A percentile compares a stretch with the other conserved stretches of the same genome.
phyloP scores from a whole-genome alignment of 2,888 invertebrate genomes.

The Pachymerium ferrugineum region DNA sequence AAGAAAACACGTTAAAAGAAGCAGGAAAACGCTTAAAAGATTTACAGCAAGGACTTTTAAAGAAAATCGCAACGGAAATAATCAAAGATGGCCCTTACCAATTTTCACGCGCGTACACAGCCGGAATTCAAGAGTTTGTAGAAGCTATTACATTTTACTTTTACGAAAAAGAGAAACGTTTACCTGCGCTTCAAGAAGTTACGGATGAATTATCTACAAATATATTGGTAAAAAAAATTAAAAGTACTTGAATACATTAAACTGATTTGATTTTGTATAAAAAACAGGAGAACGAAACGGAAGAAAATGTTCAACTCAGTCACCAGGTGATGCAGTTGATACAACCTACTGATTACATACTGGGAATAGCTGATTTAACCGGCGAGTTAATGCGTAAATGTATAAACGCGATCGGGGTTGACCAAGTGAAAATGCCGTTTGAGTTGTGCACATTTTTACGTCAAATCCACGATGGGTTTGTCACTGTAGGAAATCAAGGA shows the following conservation, averaged over 20 bases:
- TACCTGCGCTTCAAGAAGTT: conserved; percentile 59
- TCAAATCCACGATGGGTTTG: conserved; percentile 51
- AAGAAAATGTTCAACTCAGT: not conserved
- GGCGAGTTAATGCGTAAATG: conserved; percentile 87
- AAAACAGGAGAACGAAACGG: conserved; percentile 9
- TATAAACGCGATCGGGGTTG: conserved; percentile 71
- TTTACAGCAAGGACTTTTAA: conserved; percentile 58
- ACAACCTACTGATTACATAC: conserved; percentile 55
- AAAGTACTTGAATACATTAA: not conserved
- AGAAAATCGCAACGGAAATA: conserved; percentile 67
- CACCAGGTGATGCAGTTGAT: conserved; percentile 40
- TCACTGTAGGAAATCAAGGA: conserved; percentile 53
- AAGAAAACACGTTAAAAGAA: conserved; percentile 55
- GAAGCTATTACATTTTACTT: conserved; percentile 77
- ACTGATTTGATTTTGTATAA: conserved; percentile 35
- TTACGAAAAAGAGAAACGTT: conserved; percentile 57
- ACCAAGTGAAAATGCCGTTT: conserved; percentile 65
- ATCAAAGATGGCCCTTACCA: conserved; percentile 64
- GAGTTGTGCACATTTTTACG: conserved; percentile 62
- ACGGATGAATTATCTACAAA: not conserved
- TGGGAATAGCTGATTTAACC: conserved; percentile 79
- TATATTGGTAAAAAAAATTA: not conserved
- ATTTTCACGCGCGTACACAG: conserved; percentile 61
- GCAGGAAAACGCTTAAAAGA: conserved; percentile 63
- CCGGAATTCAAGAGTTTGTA: conserved; percentile 69